phyloP scores from a whole-genome alignment of 1,140 invertebrate genomes.

The Phymastichus coffea region DNA sequence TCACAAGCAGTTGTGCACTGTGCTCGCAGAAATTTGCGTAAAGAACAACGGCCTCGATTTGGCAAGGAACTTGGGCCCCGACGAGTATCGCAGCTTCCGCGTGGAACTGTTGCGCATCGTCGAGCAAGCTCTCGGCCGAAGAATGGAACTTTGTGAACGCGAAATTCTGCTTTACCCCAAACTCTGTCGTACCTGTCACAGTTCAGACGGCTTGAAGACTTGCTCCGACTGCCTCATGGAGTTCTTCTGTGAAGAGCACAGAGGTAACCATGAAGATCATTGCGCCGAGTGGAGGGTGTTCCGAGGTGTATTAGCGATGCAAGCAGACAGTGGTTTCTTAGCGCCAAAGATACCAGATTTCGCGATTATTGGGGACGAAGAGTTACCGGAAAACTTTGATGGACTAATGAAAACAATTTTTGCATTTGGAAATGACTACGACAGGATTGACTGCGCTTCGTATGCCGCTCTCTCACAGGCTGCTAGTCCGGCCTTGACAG shows the following conservation, averaged over 20 bases:
- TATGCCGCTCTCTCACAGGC: constrained; percentile 66
- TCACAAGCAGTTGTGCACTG: constrained; percentile 56
- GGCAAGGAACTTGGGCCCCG: constrained; percentile 56
- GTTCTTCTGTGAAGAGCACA: constrained; percentile 40
- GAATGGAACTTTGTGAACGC: constrained; percentile 64
- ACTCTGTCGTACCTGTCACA: constrained; percentile 58
- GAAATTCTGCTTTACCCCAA: constrained; percentile 69
- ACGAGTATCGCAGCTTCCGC: constrained; percentile 63
- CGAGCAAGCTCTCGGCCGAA: constrained; percentile 60
- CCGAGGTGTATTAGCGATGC: constrained; percentile 39
- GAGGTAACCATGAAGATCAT: constrained; percentile 41
- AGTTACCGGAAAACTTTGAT: constrained; percentile 56
- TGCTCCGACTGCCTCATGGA: constrained; percentile 63
- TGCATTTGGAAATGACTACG: constrained; percentile 49
- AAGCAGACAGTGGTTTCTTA: constrained; percentile 54
- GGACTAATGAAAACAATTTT: constrained; percentile 56
- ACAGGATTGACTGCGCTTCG: constrained; percentile 61
- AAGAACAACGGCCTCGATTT: constrained; percentile 51
- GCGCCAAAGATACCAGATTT: constrained; percentile 60
- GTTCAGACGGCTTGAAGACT: constrained; percentile 55
- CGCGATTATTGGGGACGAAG: constrained; percentile 36
- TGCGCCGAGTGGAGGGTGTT: constrained; percentile 49
- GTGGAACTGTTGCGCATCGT: constrained; percentile 63
- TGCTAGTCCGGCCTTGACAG: constrained; percentile 65
- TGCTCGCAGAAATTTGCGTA: constrained; percentile 35